These are phyloP conservation scores for Limnephilus lunatus DNA, from an alignment of 2,888 invertebrate species.

Conservation along the genomic window DNA sequence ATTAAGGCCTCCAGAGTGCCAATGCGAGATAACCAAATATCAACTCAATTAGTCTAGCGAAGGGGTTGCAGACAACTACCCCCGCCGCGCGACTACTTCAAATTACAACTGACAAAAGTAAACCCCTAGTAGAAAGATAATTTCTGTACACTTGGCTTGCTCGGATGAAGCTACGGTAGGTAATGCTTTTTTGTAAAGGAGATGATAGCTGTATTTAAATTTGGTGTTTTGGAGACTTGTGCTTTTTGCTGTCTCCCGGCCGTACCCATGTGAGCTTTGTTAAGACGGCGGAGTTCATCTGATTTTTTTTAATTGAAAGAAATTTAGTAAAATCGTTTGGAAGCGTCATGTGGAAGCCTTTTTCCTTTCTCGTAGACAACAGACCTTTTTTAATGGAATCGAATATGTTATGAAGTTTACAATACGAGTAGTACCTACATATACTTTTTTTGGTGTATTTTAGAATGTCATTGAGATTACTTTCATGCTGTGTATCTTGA, in stretches of 20 bases:
- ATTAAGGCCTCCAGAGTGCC: slow-evolving; percentile 68
- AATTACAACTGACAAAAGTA: background rate
- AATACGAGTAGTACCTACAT: too few species aligned
- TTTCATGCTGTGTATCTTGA: too few species aligned
- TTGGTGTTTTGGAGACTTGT: background rate
- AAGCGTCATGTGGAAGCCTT: too few species aligned
- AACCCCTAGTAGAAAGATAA: background rate
- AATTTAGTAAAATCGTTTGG: background rate
- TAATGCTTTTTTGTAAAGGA: background rate
- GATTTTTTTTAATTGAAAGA: background rate
- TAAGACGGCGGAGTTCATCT: background rate
- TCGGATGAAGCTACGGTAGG: background rate
- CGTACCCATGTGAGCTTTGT: background rate
- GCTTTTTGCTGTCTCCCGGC: background rate
- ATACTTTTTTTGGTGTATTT: too few species aligned
- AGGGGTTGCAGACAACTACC: slow-evolving; percentile 6
- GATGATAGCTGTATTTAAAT: background rate
- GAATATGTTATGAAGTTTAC: too few species aligned
- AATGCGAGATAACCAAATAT: slow-evolving; percentile 78
- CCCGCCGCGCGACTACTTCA: background rate
- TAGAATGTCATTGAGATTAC: too few species aligned
- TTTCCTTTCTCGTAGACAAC: too few species aligned
- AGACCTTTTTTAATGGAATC: too few species aligned
- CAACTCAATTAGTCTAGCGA: slow-evolving; percentile 76
- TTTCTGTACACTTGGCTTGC: background rate